Evolutionary conservation across 2,888 invertebrate genomes (phyloP), one percentile per base, ranked within the genome.

Genomic region (Acanthosepion pharaonis): DNA sequence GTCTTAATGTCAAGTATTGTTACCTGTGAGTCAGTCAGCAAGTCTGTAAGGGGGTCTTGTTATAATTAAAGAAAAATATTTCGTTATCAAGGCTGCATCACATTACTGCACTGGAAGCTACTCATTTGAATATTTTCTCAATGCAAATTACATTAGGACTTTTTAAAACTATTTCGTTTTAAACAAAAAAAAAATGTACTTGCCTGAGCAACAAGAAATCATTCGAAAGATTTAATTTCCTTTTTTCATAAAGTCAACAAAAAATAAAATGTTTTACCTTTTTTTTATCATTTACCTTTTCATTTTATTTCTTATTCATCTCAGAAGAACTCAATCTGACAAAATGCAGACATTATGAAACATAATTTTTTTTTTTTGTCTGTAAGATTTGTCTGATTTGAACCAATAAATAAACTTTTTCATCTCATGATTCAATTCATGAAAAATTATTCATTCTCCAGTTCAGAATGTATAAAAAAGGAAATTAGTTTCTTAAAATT

Each of bases 61-160:
- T 78, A 78, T 78, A n/a, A 78, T 78, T 78, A 78, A 28, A 78
- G 28, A 78, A n/a, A 33, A 25, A 78, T 5, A 78, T 28, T 25
- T 78, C 28, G 9, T 78, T 11, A 78, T 78, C n/a, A 78, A 25
- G 11, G 11, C 78, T 78, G 11, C n/a, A 78, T 3, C 4, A 9
- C 18, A 78, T 78, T n/a, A 78, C 78, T n/a, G 64, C 64, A 25
- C 64, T 64, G 64, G 64, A 64, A 64, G 28, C 23, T 23, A n/a
- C n/a, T 78, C 78, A 78, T 78, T 78, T 78, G n/a, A n/a, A 78
- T 78, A 78, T n/a, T 78, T n/a, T 78, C n/a, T 33, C 78, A 78
- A 33, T 78, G 11, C 11, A 78, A 78, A 78, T 33, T 78, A 33
- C 78, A 78, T 78, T 78, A 5, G n/a, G 78, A 78, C 78, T 78